Evolutionary conservation across 1,140 invertebrate species (phyloP), one percentile per base, ranked within the genome.

Genomic region (Drosophila eugracilis): DNA sequence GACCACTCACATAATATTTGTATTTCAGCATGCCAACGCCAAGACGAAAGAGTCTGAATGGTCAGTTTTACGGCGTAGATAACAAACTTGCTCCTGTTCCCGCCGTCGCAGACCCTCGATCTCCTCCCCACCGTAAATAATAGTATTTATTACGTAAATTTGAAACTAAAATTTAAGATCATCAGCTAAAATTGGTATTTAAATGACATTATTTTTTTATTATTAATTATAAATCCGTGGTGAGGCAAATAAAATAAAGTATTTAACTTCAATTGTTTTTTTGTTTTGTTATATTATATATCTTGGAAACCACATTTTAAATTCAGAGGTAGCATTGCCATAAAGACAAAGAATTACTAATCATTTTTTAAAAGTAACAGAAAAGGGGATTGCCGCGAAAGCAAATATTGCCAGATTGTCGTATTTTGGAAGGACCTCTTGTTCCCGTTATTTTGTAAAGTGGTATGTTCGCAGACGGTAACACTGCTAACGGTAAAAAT

Each of bases 31-130:
- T 74, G 70, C 81, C 83, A 1, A 75, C 53, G 19, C 86, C 86
- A 34, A 55, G 81, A 42, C 55, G 77, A 12, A 90, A 79, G 32
- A 65, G 69, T 5, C 26, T 90, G 3, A 90, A 81, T 47, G 86
- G 86, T 0, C 58, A 90, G 36, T 90, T 90, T 19, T 90, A 86
- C 55, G 80, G 86, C 0, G 67, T 79, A 4, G 86, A 90, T 37
- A 71, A 76, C 48, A 90, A 90, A 47, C 50, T 90, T 15, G 86
- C 86, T 1, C 86, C 86, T 2, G 73, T 86, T 45, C 86, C 86
- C 0, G 39, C 30, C 0, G 47, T 62, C 6, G 52, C 28, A 2
- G 86, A 79, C 65, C 80, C 78, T 0, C 58, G 75, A 1, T 26
- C 28, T 4, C 37, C 58, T 5, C 6, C 17, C 1, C 22, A 39